Conservation (phyloP, 2,888 invertebrate genomes). For the Euphydryas editha region DNA sequence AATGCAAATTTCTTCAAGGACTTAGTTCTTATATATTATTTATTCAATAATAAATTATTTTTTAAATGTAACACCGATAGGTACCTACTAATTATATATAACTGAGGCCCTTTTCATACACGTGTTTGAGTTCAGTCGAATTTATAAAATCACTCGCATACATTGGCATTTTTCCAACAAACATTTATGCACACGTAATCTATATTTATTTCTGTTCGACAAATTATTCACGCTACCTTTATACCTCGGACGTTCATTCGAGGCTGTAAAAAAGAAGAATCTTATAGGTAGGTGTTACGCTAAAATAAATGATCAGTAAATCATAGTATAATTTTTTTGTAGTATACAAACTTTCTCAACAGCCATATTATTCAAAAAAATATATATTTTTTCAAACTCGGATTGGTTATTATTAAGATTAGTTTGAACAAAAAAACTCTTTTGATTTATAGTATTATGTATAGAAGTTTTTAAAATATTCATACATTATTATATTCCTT, state of each 20-base stretch:
- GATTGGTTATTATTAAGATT: too few species aligned
- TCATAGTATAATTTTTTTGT: not conserved
- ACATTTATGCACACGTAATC: slow-evolving; percentile 70
- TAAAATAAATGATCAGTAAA: too few species aligned
- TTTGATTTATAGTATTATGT: too few species aligned
- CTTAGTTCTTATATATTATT: not conserved
- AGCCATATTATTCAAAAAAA: too few species aligned
- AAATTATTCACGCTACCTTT: slow-evolving; percentile 42
- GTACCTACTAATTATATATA: not conserved
- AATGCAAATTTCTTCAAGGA: not conserved
- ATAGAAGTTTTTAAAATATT: too few species aligned
- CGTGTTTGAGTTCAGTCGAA: not conserved
- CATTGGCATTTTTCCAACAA: slow-evolving; percentile 68
- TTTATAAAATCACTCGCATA: slow-evolving; percentile 28
- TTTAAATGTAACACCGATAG: not conserved
- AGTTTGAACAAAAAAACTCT: too few species aligned
- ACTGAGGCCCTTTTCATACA: slow-evolving; percentile 1
- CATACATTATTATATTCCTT: too few species aligned
- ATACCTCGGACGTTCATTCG: slow-evolving; percentile 39
- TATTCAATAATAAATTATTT: not conserved
- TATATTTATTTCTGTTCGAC: slow-evolving; percentile 57
- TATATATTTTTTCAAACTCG: too few species aligned
- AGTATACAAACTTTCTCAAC: not conserved
- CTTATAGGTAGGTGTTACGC: not conserved
- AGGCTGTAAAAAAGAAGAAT: slow-evolving; percentile 8